Evolutionary conservation across 2,113 vertebrate genomes (phyloP).

Genomic region (Trematocara macrostoma): DNA sequence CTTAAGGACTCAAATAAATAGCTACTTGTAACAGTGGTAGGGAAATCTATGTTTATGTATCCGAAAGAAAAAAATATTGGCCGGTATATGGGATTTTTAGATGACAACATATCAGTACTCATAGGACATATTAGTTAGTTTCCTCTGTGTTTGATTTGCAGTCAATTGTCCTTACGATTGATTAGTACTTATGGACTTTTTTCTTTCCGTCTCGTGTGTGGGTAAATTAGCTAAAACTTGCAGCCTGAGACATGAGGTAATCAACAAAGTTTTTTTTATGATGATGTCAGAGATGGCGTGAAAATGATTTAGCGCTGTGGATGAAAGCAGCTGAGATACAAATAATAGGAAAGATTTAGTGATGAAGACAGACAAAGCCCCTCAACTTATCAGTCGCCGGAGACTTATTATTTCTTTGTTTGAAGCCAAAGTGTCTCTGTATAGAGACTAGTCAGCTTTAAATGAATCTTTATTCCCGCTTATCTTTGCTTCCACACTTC

Average conservation of each 20-base stretch:
- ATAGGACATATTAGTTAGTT: not conserved
- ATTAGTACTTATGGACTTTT: not conserved
- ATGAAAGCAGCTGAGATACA: slow-evolving; percentile 2
- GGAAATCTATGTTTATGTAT: not conserved
- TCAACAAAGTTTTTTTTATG: not conserved
- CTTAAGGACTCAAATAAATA: not conserved
- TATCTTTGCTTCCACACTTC: slow-evolving; percentile 9
- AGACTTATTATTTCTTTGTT: slow-evolving; percentile 39
- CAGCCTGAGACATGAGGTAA: not conserved
- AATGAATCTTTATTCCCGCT: slow-evolving; percentile 18
- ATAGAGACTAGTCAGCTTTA: not conserved
- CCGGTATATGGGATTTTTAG: not conserved
- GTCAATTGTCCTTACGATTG: not conserved
- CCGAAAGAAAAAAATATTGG: accelerated
- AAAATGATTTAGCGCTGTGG: slow-evolving; percentile 15
- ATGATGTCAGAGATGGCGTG: not conserved
- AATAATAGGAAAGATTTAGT: not conserved
- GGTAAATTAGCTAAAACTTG: not conserved
- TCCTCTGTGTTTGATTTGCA: not conserved
- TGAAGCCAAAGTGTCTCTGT: slow-evolving; percentile 13
- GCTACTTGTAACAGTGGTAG: not conserved
- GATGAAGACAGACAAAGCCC: not conserved
- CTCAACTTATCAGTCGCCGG: slow-evolving; percentile 25
- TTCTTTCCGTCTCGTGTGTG: not conserved
- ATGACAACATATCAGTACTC: not conserved